Evolutionary conservation across 2,888 invertebrate species (phyloP).

Genomic region (Drosophila sordidula): DNA sequence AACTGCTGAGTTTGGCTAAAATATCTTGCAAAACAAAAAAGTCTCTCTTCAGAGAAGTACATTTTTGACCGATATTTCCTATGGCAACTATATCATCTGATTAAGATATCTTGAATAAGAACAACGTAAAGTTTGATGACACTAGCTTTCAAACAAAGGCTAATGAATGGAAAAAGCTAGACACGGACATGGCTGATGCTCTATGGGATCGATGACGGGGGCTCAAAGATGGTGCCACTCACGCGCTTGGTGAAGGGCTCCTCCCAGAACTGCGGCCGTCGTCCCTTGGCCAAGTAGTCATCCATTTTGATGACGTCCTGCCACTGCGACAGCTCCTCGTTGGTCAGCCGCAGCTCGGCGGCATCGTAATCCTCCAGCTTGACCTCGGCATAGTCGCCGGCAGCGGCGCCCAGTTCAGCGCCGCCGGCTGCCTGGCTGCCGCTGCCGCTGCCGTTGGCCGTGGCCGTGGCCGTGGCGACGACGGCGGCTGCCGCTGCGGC

Average conservation of each 20-base stretch:
- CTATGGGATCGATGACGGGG: too few species aligned
- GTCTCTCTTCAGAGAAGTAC: too few species aligned
- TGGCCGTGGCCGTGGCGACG: slow-evolving; percentile 54
- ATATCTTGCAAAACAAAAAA: too few species aligned
- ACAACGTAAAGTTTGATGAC: too few species aligned
- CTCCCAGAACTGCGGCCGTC: slow-evolving; percentile 96
- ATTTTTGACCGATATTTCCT: too few species aligned
- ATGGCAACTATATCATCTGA: too few species aligned
- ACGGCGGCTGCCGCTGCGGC: slow-evolving; percentile 60
- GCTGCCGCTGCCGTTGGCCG: slow-evolving; percentile 38
- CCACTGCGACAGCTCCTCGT: slow-evolving; percentile 84
- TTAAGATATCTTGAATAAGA: too few species aligned
- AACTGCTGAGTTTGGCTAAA: too few species aligned
- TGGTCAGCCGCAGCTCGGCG: slow-evolving; percentile 80
- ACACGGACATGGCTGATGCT: too few species aligned
- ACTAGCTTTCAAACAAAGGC: too few species aligned
- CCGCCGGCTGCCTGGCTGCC: slow-evolving; percentile 8
- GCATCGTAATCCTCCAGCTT: slow-evolving; percentile 82
- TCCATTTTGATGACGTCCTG: slow-evolving; percentile 93
- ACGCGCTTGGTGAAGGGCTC: slow-evolving; percentile 94
- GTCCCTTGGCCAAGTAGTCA: slow-evolving; percentile 93
- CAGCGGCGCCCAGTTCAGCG: slow-evolving; percentile 23
- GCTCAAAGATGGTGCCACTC: slow-evolving; percentile 25
- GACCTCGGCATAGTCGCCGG: slow-evolving; percentile 70
- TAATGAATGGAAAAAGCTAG: too few species aligned